Base-by-base conservation (phyloP, 2,797 vertebrate species). In the Lutjanus campechanus region DNA sequence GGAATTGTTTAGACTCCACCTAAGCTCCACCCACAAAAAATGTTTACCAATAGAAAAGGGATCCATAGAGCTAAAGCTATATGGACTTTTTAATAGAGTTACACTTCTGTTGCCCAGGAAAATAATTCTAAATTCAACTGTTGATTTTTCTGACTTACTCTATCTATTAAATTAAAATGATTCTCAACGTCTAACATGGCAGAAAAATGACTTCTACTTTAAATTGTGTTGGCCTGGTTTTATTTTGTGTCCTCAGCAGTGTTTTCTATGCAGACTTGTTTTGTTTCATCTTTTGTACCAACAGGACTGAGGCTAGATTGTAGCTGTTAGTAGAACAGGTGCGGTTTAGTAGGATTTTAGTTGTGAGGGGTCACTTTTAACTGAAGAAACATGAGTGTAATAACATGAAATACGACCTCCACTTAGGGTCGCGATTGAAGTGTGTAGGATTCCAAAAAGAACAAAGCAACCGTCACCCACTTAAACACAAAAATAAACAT, bases 401-500 rank as follows among this genome's bases (percentile, higher is more conserved):
- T 61, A 84, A 70, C 58, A 50, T 69, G 12, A 83, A 65, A 69
- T 55, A 36, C 12, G 43, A 61, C 74, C 60, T 78, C 59, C 54
- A 55, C 29, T 71, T 22, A 15, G 16, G 51, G 49, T 60, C 16
- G 16, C 29, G 58, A 78, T 62, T 83, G 44, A 82, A 79, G 70
- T 72, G 62, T 73, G 62, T 66, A 78, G 65, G 59, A 65, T 81
- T 77, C 49, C 79, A 63, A 67, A 58, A 67, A 69, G 67, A 84
- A 76, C 67, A 78, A 83, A 85, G 61, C 41, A 65, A 67, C 8
- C 59, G 36, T 73, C 84, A 79, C 69, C 64, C 62, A 84, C 74
- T 69, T 72, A 29, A 47, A 66, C 55, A 63, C 56, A 17, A 29
- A 79, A 76, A 79, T 46, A 63, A 69, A 61, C 55, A 20, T 29